These are phyloP conservation scores for Sylvilagus floridanus DNA, from an alignment of 2,797 vertebrate species.

Conservation along the genomic window DNA sequence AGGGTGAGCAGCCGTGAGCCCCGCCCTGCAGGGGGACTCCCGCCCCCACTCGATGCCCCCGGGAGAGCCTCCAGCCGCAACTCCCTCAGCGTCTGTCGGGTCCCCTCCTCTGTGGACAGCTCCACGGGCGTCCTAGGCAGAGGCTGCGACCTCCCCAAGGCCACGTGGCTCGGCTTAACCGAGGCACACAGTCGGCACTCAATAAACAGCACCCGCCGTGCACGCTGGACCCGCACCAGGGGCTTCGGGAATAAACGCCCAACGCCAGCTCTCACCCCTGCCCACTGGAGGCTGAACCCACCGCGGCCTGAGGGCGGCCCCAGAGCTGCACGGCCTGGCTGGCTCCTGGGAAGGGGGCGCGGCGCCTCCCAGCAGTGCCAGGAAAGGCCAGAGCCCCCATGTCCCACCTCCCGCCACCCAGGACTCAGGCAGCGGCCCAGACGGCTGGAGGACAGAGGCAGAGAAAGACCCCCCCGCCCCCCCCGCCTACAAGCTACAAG, in stretches of 20 bases:
- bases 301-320: no score
- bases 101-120: not conserved
- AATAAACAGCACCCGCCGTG: no score
- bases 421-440: no score
- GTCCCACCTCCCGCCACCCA: not conserved
- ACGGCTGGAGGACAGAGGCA: not conserved
- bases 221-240: rapidly evolving
- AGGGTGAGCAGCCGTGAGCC: no score
- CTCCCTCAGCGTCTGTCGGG: no score
- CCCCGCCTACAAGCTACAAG: no score
- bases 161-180: not conserved
- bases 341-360: not conserved
- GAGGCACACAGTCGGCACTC: no score
- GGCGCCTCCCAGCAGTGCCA: rapidly evolving
- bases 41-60: not conserved
- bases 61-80: no score
- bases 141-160: not conserved
- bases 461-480: not conserved
- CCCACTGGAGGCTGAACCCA: not conserved
- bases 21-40: no score
- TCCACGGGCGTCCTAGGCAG: no score
- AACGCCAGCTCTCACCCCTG: not conserved
- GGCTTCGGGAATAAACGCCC: rapidly evolving
- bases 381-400: not conserved
- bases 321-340: no score